Conservation (phyloP, 2,888 invertebrate genomes). For the Coleophora deauratella region DNA sequence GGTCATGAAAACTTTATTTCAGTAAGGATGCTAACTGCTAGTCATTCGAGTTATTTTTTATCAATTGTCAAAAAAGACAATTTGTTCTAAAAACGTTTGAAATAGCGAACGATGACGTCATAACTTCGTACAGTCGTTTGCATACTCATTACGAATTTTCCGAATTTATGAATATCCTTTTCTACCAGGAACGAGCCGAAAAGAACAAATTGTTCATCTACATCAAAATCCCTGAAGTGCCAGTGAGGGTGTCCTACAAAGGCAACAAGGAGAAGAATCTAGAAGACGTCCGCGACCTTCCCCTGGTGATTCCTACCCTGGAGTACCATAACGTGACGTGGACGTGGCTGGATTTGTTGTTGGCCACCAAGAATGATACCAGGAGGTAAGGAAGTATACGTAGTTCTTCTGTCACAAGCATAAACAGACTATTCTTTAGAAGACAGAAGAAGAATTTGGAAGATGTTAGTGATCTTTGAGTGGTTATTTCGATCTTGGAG, state of each 20-base stretch:
- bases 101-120: too few relatives aligned
- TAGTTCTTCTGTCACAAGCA: neutral
- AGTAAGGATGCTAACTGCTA: too few relatives aligned
- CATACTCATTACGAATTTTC: too few relatives aligned
- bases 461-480: too few relatives aligned
- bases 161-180: too few relatives aligned
- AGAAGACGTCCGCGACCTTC: slow-evolving; percentile 95
- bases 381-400: slow-evolving; percentile 85
- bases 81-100: too few relatives aligned
- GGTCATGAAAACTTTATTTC: neutral
- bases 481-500: too few relatives aligned
- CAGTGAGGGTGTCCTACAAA: slow-evolving; percentile 94
- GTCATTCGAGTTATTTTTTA: too few relatives aligned
- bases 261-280: slow-evolving; percentile 99
- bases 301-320: slow-evolving; percentile 93
- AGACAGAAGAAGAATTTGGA: too few relatives aligned
- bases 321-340: slow-evolving; percentile 99
- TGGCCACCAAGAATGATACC: slow-evolving; percentile 96
- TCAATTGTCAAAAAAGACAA: too few relatives aligned
- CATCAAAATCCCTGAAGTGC: slow-evolving; percentile 98
- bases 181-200: slow-evolving; percentile 90
- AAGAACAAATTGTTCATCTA: slow-evolving; percentile 99
- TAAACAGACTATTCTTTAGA: too few relatives aligned
- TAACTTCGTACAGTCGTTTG: too few relatives aligned
- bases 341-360: slow-evolving; percentile 98